Conservation (phyloP, 2,797 vertebrate species). For the Margarornis squamiger region DNA sequence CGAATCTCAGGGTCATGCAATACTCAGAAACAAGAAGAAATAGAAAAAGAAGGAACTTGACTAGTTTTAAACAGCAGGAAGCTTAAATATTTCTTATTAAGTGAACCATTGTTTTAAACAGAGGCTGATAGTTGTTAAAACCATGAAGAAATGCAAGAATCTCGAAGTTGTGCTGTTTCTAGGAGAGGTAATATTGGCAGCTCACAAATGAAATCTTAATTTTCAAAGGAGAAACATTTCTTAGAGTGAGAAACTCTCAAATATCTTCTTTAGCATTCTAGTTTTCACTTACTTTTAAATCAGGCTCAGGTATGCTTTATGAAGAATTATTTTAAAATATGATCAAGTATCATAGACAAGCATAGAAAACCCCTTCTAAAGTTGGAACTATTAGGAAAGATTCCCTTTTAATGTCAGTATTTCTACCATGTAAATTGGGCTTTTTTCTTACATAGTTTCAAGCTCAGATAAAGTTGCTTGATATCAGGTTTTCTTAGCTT, state of each 20-base stretch:
- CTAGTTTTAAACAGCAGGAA: neutral
- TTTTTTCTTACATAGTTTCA: neutral
- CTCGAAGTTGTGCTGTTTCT: neutral
- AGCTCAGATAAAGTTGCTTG: neutral
- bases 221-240: neutral
- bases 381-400: neutral
- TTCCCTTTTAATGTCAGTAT: neutral
- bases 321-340: neutral
- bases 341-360: neutral
- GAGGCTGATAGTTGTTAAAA: neutral
- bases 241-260: neutral
- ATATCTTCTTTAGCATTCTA: neutral
- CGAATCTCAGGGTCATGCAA: neutral
- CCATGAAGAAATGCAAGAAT: neutral
- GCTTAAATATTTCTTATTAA: neutral
- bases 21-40: neutral
- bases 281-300: neutral
- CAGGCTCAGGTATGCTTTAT: neutral
- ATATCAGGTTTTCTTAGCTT: neutral
- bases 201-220: neutral
- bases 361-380: neutral
- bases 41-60: fast-evolving
- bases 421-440: neutral
- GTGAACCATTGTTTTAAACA: neutral
- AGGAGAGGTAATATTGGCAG: neutral